phyloP scores from a whole-genome alignment of 2,797 vertebrate genomes.

The Alauda arvensis region DNA sequence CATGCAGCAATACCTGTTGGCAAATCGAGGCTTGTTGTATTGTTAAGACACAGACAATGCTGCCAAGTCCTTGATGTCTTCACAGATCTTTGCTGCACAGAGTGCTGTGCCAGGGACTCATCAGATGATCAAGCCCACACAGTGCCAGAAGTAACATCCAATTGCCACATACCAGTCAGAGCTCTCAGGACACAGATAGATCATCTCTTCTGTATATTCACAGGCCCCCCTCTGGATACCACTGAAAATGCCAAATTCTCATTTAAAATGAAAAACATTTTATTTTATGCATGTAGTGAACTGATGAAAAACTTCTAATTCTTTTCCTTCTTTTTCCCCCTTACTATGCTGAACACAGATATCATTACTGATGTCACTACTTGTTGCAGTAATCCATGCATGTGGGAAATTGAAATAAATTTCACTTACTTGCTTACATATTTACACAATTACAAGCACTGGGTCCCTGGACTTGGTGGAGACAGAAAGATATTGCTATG shows the following conservation, averaged over 20 bases:
- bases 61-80: constrained; percentile 65
- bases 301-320: neutral
- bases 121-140: constrained; percentile 18
- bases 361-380: neutral
- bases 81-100: constrained; percentile 36
- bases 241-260: neutral
- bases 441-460: neutral
- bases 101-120: constrained; percentile 12
- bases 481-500: neutral
- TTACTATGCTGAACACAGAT: neutral
- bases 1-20: constrained; percentile 37
- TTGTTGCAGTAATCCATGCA: neutral
- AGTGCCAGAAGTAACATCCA: constrained; percentile 20
- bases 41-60: constrained; percentile 36
- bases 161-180: constrained; percentile 4
- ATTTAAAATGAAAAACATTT: neutral
- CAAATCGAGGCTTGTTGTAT: constrained; percentile 65
- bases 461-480: neutral
- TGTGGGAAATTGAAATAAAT: neutral
- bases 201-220: neutral
- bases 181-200: neutral
- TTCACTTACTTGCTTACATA: neutral
- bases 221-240: neutral
- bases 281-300: neutral
- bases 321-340: neutral